Evolutionary conservation across 2,797 vertebrate genomes (phyloP).

Genomic region (Arctocebus calabarensis): DNA sequence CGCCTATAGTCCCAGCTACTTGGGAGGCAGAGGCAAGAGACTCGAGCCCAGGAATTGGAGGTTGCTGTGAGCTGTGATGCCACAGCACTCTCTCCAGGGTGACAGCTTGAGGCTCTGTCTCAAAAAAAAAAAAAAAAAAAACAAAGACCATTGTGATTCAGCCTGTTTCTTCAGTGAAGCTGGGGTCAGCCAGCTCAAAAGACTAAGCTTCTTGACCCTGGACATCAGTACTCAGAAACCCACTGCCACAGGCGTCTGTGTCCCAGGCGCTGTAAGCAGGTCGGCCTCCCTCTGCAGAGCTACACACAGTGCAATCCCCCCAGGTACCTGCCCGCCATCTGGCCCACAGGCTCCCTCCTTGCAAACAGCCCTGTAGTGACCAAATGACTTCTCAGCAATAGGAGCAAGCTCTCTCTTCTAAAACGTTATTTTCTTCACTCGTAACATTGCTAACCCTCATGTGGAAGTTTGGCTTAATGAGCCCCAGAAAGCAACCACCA

Average conservation of each 20-base stretch:
- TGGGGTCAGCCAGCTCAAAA: background rate
- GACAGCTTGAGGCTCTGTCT: too few species aligned
- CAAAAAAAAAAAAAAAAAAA: too few species aligned
- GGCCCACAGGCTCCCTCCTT: background rate
- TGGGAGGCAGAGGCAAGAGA: too few species aligned
- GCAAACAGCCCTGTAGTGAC: background rate
- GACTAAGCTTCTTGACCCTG: conserved; percentile 8
- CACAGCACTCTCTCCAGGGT: too few species aligned
- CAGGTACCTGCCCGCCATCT: background rate
- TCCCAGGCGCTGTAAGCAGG: background rate
- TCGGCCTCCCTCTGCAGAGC: background rate
- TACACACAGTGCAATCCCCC: background rate
- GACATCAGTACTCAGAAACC: background rate
- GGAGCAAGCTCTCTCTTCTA: background rate
- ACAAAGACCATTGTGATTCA: background rate
- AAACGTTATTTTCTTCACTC: conserved; percentile 6
- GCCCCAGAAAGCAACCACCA: conserved; percentile 43
- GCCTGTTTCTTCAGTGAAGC: conserved; percentile 34
- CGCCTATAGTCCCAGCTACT: too few species aligned
- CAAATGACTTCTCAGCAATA: background rate
- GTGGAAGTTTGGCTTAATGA: conserved; percentile 48
- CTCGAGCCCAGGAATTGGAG: too few species aligned
- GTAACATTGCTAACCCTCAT: conserved; percentile 4
- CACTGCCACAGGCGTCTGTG: background rate
- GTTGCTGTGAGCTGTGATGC: too few species aligned